phyloP scores from a whole-genome alignment of 1,140 invertebrate species.

The Muscidifurax raptorellus region DNA sequence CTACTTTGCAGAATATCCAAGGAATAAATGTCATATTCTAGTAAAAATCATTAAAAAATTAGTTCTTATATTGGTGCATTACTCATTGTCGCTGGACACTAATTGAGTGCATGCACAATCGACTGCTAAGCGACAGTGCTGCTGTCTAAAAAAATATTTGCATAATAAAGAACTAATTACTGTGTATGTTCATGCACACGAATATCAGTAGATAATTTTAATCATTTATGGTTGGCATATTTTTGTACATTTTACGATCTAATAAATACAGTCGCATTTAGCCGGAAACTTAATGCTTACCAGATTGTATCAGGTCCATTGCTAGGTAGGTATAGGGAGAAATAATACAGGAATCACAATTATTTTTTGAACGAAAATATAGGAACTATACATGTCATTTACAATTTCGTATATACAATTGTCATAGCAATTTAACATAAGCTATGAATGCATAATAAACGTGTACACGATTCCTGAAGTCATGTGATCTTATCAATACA shows the following conservation, averaged over 20 bases:
- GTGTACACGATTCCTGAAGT: no score
- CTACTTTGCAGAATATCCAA: not conserved
- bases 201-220: not conserved
- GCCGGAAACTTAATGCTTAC: constrained; percentile 62
- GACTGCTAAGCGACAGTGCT: not conserved
- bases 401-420: constrained; percentile 27
- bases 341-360: constrained; percentile 67
- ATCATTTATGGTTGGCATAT: not conserved
- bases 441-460: no score
- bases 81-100: not conserved
- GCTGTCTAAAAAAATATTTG: no score
- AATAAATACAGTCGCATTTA: not conserved
- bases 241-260: not conserved
- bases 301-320: constrained; percentile 70
- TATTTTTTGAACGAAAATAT: constrained; percentile 41
- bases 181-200: not conserved
- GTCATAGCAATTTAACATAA: no score
- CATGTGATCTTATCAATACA: no score
- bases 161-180: not conserved
- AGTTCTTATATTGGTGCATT: not conserved
- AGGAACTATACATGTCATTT: constrained; percentile 34
- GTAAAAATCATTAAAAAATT: no score
- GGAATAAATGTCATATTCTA: not conserved
- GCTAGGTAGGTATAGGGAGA: constrained; percentile 67
- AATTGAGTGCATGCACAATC: not conserved